Conservation (phyloP, 2,888 invertebrate species). For the Sinodicranocentrus sp. region DNA sequence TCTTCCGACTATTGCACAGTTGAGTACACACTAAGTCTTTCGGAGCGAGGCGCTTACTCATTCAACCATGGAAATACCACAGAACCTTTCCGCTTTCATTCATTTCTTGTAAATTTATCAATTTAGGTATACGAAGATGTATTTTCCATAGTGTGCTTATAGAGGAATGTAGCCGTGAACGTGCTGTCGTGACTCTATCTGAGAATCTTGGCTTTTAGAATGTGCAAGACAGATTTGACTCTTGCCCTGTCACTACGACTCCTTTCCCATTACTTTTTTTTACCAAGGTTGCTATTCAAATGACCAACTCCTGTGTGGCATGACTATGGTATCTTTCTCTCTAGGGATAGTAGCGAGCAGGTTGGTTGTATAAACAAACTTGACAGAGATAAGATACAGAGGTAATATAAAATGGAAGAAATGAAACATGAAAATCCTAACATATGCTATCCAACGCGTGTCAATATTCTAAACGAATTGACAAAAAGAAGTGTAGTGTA, state of each 20-base stretch:
- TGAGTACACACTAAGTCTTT: slow-evolving; percentile 14
- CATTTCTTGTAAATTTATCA: slow-evolving; percentile 41
- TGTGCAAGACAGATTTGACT: slow-evolving; percentile 44
- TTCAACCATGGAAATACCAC: slow-evolving; percentile 28
- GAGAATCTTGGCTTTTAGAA: not conserved
- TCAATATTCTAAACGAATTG: no score
- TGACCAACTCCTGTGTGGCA: not conserved
- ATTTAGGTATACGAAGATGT: slow-evolving; percentile 27
- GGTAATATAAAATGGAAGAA: slow-evolving; percentile 41
- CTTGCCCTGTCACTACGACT: slow-evolving; percentile 45
- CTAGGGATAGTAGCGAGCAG: not conserved
- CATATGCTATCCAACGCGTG: no score
- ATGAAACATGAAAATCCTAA: slow-evolving; percentile 13
- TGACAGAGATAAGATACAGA: slow-evolving; percentile 44
- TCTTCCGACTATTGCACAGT: slow-evolving; percentile 17
- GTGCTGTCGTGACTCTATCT: not conserved
- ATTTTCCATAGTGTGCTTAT: no score
- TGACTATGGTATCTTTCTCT: not conserved
- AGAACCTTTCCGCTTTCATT: slow-evolving; percentile 26
- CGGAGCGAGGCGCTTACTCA: slow-evolving; percentile 4
- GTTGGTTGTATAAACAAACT: slow-evolving; percentile 14
- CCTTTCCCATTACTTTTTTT: slow-evolving; percentile 25
- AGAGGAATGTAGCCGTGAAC: not conserved
- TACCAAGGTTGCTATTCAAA: slow-evolving; percentile 7
- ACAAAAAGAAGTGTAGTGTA: not conserved